phyloP scores from a whole-genome alignment of 30 jellyfish, hydroid and myxozoan genomes.

The Cassiopea andromeda region DNA sequence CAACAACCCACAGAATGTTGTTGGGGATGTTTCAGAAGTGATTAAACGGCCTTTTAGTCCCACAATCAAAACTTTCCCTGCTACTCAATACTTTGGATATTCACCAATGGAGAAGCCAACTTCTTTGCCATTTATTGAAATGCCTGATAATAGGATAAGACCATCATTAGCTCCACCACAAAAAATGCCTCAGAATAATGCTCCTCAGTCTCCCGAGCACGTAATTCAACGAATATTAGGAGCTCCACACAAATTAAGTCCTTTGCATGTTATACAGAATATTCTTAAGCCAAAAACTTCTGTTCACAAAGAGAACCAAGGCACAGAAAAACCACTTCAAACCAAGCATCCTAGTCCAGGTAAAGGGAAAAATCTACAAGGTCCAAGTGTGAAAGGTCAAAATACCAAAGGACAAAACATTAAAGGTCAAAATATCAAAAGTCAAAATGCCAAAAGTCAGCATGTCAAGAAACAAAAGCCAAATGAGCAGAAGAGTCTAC shows the following conservation, averaged over 20 bases:
- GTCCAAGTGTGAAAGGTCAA: neutral
- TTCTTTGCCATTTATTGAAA: neutral
- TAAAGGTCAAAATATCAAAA: neutral
- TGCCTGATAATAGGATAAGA: neutral
- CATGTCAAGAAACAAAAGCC: neutral
- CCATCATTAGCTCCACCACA: conserved; percentile 24
- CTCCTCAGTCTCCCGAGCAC: conserved; percentile 43
- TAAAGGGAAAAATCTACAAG: neutral
- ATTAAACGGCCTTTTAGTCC: neutral
- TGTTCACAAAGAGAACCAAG: neutral
- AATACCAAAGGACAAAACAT: neutral
- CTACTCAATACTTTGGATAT: conserved; percentile 3
- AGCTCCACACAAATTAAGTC: conserved; percentile 19
- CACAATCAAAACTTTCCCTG: conserved; percentile 14
- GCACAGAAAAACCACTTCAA: neutral
- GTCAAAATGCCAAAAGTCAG: neutral
- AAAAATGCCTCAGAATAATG: neutral
- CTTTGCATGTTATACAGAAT: conserved; percentile 19
- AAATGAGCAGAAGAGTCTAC: neutral
- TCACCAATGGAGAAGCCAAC: conserved; percentile 44
- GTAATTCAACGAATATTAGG: conserved; percentile 41
- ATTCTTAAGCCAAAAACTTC: conserved; percentile 10
- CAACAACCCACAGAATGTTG: neutral
- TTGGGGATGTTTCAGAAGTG: neutral
- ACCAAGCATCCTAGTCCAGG: neutral